Percentiles rank a stretch among this genome's conserved stretches.
These are phyloP conservation scores for Panorpa germanica DNA, from an alignment of 2,888 invertebrate genomes.

Conservation along the genomic window DNA sequence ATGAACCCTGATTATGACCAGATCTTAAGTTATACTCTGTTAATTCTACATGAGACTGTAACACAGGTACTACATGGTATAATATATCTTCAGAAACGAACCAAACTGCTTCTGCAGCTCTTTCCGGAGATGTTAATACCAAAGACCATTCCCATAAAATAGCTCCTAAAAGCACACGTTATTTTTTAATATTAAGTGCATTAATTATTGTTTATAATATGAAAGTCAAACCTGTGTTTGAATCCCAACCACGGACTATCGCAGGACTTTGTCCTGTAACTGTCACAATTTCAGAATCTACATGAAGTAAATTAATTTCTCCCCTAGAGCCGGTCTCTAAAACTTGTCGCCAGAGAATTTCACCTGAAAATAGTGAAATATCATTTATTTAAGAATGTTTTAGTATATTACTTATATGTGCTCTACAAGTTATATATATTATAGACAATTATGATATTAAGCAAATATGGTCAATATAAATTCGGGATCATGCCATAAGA, in stretches of 20 bases:
- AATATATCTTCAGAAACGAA: slow-evolving; percentile 36
- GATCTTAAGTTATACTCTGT: slow-evolving; percentile 38
- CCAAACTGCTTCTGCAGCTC: slow-evolving; percentile 32
- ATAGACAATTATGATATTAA: too few species aligned
- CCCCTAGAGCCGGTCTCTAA: slow-evolving; percentile 44
- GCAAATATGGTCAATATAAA: too few species aligned
- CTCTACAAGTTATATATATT: too few species aligned
- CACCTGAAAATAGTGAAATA: slow-evolving; percentile 27
- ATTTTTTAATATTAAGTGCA: background rate
- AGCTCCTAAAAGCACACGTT: slow-evolving; percentile 26
- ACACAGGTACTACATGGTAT: slow-evolving; percentile 37
- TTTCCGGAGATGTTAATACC: slow-evolving; percentile 20
- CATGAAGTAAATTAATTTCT: slow-evolving; percentile 43
- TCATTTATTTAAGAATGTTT: background rate
- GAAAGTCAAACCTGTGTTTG: slow-evolving; percentile 50
- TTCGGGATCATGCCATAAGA: too few species aligned
- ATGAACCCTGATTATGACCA: slow-evolving; percentile 33
- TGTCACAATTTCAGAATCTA: slow-evolving; percentile 48
- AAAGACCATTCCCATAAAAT: slow-evolving; percentile 61
- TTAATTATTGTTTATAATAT: slow-evolving; percentile 10
- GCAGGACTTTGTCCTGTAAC: slow-evolving; percentile 56
- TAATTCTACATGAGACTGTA: slow-evolving; percentile 43
- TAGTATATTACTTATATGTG: slow-evolving; percentile 13
- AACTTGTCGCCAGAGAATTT: slow-evolving; percentile 68
- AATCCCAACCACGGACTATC: slow-evolving; percentile 62